Evolutionary conservation across 2,797 vertebrate species (phyloP), one percentile per base, ranked within the genome.

Genomic region (Chaunax sp.): DNA sequence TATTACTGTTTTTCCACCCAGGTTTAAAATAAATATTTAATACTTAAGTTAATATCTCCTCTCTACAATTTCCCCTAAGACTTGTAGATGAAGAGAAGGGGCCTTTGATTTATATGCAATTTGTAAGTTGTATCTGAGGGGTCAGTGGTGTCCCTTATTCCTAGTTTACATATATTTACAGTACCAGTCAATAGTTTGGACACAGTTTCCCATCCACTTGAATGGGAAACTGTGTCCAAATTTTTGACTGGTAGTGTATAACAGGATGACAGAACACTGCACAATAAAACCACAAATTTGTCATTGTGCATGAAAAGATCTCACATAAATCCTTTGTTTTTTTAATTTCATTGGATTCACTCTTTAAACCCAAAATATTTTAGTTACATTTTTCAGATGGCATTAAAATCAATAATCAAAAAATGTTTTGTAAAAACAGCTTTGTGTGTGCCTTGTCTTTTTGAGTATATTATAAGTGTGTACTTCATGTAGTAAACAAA

Each of bases 361-460:
- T 35, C 4, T 61, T 55, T 28, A 65, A 66, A 52, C 19, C 13
- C 2, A 50, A 73, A 62, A 46, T 41, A 58, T 61, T 69, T 64
- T 49, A 23, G 28, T 60, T 50, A 72, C 51, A 47, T 18, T 65
- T 73, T 50, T 69, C 19, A 26, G 26, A 71, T 23, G 7, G 35
- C 10, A 46, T 59, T 43, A n/a, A 61, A 69, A 63, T 49, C 5
- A 37, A 53, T 65, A 8, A 53, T 61, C 38, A 45, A 52, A 81
- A 60, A 77, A 75, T 22, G 33, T 8, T 11, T 35, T 35, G 33
- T 35, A 35, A 45, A 7, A 5, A 45, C 18, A n/a, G 43, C 6
- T 53, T 25, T 44, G 43, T 30, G 12, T 69, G 51, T 45, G 33
- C 41, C 20, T 59, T 15, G 3, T 40, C 38, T 58, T 15, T 46